Percentiles rank a stretch among this genome's conserved stretches.
Evolutionary conservation across 2,888 invertebrate genomes (phyloP).

Genomic region (Microctonus aethiopoides): DNA sequence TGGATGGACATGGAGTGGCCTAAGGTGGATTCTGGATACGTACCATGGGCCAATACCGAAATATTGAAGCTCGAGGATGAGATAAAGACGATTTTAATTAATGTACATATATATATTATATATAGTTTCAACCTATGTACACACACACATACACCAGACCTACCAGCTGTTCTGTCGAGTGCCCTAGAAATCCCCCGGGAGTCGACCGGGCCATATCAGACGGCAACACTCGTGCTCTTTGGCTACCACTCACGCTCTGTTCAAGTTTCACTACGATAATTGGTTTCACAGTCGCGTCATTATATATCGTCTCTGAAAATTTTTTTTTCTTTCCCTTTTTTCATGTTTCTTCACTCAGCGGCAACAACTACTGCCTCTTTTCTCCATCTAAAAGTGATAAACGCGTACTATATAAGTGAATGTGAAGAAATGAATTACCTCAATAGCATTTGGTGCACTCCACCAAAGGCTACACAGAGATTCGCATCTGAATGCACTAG

Average conservation of each 20-base stretch:
- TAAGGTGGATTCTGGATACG: too few species aligned
- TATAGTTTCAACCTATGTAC: conserved; percentile 14
- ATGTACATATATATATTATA: conserved; percentile 58
- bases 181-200: conserved; percentile 63
- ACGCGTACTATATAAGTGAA: too few species aligned
- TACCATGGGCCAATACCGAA: not conserved
- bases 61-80: not conserved
- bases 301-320: conserved; percentile 46
- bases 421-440: too few species aligned
- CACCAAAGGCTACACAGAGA: too few species aligned
- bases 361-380: not conserved
- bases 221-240: conserved; percentile 60
- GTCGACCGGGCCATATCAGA: conserved; percentile 63
- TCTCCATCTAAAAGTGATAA: conserved; percentile 23
- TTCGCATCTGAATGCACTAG: too few species aligned
- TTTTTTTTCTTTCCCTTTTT: not conserved
- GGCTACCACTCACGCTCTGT: conserved; percentile 50
- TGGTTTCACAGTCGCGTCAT: conserved; percentile 62
- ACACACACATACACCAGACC: too few species aligned
- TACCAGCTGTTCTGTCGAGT: conserved; percentile 51
- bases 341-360: not conserved
- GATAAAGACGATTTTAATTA: conserved; percentile 59
- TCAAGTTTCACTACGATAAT: conserved; percentile 66
- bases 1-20: not conserved
- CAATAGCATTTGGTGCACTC: too few species aligned